Conservation (phyloP, 2,797 vertebrate species). For the Tokudaia muenninki region DNA sequence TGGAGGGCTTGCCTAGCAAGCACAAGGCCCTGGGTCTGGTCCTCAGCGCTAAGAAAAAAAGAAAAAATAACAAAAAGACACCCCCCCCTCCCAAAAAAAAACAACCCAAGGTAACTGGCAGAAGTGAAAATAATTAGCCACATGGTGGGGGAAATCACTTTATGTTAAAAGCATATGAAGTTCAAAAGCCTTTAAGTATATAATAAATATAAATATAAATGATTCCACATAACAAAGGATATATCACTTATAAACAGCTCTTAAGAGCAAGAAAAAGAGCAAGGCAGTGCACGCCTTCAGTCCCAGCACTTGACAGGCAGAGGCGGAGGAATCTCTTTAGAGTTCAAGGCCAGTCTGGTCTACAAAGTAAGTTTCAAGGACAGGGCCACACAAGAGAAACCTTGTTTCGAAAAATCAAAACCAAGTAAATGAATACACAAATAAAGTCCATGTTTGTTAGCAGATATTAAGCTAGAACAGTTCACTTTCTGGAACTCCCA, state of each 20-base stretch:
- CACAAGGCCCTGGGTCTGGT: too few species aligned
- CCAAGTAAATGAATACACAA: neutral
- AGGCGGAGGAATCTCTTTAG: neutral
- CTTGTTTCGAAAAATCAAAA: neutral
- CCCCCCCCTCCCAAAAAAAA: too few species aligned
- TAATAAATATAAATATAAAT: slow-evolving; percentile 59
- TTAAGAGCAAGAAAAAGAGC: neutral
- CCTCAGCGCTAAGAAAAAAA: too few species aligned
- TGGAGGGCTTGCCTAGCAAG: too few species aligned
- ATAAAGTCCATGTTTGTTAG: neutral
- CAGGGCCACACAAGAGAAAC: neutral
- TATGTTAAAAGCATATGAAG: neutral
- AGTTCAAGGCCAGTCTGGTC: neutral
- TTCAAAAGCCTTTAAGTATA: neutral
- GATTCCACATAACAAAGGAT: neutral
- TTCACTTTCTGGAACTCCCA: neutral
- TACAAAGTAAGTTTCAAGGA: neutral
- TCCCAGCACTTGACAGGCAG: neutral
- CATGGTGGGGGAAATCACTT: neutral
- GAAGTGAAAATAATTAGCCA: neutral
- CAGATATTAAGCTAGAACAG: slow-evolving; percentile 25
- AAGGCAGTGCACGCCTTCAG: neutral
- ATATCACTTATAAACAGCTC: neutral
- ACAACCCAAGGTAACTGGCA: neutral
- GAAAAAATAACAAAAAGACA: too few species aligned